Conservation (phyloP, 1,140 invertebrate genomes). For the Bombus sibiricus region DNA sequence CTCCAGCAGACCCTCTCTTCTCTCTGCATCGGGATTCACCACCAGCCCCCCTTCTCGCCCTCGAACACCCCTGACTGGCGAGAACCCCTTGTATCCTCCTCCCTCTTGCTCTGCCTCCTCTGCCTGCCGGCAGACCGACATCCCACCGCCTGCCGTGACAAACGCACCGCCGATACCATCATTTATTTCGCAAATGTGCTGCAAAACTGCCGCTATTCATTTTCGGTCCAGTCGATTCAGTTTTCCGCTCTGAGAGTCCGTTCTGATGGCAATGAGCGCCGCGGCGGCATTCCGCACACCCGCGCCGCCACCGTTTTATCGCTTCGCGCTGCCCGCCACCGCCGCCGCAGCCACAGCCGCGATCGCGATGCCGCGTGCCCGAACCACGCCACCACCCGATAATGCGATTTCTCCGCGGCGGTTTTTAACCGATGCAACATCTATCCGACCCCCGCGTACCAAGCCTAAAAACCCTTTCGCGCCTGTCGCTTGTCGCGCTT, state of each 20-base stretch:
- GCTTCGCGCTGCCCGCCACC: slow-evolving; percentile 38
- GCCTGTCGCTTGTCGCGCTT: background rate
- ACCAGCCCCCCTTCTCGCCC: slow-evolving; percentile 9
- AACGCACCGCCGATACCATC: slow-evolving; percentile 82
- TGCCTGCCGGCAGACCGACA: slow-evolving; percentile 66
- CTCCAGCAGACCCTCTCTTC: slow-evolving; percentile 52
- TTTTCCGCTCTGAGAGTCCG: slow-evolving; percentile 78
- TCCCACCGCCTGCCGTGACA: slow-evolving; percentile 78
- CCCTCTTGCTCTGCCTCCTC: slow-evolving; percentile 51
- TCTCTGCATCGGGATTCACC: slow-evolving; percentile 55
- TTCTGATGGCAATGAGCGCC: slow-evolving; percentile 46
- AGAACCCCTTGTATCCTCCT: slow-evolving; percentile 56
- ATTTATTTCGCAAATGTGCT: slow-evolving; percentile 83
- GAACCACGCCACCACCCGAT: slow-evolving; percentile 53
- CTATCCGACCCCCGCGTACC: too few species aligned
- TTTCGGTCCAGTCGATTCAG: slow-evolving; percentile 82
- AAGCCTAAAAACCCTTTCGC: background rate
- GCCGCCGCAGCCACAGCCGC: background rate
- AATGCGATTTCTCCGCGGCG: slow-evolving; percentile 70
- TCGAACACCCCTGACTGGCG: slow-evolving; percentile 44
- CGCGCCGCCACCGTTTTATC: slow-evolving; percentile 61
- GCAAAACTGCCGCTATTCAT: slow-evolving; percentile 83
- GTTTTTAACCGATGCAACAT: slow-evolving; percentile 46
- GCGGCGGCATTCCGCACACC: slow-evolving; percentile 32
- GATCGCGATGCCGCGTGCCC: slow-evolving; percentile 17